Evolutionary conservation across 2,797 vertebrate genomes (phyloP), one percentile per base, ranked within the genome.

Genomic region (Eulemur rubriventer): DNA sequence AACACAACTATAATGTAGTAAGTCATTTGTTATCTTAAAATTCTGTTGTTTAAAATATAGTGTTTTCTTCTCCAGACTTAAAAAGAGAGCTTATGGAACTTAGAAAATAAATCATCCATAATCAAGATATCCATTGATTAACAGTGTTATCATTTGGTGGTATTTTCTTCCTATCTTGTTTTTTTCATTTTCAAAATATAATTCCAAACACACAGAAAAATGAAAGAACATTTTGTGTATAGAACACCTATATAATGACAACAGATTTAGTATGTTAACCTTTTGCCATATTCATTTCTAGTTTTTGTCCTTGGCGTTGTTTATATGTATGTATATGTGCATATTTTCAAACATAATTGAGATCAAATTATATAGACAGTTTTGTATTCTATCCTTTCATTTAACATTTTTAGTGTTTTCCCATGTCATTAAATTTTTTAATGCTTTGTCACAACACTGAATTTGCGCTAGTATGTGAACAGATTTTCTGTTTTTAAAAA

Each of bases 1-100:
- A 94, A 87, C 52, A 89, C 26, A 90, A 1, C 20, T 96, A 46
- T 67, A 80, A 76, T 80, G 20, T 70, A 63, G 12, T 81, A 75
- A 67, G n/a, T 92, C 55, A 81, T 91, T n/a, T 96, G 65, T n/a
- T 41, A 83, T 96, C 78, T 92, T 75, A 96, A 91, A 76, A 86
- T 96, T 93, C 17, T 96, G 6, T 89, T 97, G 82, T 94, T 94
- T 17, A 57, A 95, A 95, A 63, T 63, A 55, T 0, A 43, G 3
- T 63, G 22, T 72, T 90, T 93, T 91, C 26, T 52, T 9, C 59
- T 95, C 17, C 5, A 93, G 33, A 70, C 17, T 91, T 86, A 83
- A 82, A 94, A 86, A 94, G 67, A 92, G 73, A 91, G 43, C 46
- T 85, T 70, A 81, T 17, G 5, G 28, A 95, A n/a, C n/a, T 84